phyloP scores from a whole-genome alignment of 2,113 vertebrate genomes.

The Dicaeum eximium region DNA sequence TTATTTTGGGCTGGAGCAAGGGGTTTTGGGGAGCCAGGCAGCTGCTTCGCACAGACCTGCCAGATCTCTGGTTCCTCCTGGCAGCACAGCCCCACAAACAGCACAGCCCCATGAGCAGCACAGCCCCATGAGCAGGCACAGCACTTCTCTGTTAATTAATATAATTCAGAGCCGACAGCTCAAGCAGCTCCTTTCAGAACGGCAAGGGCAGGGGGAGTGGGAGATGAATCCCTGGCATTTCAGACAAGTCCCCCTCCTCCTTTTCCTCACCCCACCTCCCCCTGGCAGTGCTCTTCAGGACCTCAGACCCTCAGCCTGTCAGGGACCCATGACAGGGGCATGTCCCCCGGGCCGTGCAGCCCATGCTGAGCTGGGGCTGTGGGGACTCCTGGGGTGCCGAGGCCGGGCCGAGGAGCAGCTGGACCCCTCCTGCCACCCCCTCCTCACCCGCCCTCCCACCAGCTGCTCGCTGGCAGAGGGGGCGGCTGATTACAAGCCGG shows the following conservation, averaged over 20 bases:
- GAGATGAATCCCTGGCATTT: conserved; percentile 9
- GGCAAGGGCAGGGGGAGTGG: not conserved
- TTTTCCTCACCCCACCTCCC: not conserved
- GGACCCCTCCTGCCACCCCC: conserved; percentile 31
- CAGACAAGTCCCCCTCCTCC: not conserved
- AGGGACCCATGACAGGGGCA: not conserved
- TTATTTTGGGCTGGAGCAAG: not conserved
- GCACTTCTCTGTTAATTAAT: conserved; percentile 33
- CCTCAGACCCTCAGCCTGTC: not conserved
- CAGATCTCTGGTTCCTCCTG: not conserved
- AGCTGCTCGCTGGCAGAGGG: conserved; percentile 20
- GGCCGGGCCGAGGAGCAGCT: not conserved
- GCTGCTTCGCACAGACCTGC: not conserved
- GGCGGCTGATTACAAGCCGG: conserved; percentile 18
- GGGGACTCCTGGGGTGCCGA: not conserved
- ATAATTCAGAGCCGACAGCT: conserved; percentile 31
- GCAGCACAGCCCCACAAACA: not conserved
- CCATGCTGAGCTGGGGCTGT: rapidly evolving
- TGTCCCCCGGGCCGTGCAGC: rapidly evolving
- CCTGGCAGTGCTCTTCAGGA: not conserved
- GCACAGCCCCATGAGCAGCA: not conserved
- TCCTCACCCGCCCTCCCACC: not conserved
- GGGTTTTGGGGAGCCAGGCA: not conserved
- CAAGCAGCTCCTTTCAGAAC: not conserved
- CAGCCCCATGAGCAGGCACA: not conserved